Conservation (phyloP, 2,113 vertebrate genomes). For the Ascaphus truei region DNA sequence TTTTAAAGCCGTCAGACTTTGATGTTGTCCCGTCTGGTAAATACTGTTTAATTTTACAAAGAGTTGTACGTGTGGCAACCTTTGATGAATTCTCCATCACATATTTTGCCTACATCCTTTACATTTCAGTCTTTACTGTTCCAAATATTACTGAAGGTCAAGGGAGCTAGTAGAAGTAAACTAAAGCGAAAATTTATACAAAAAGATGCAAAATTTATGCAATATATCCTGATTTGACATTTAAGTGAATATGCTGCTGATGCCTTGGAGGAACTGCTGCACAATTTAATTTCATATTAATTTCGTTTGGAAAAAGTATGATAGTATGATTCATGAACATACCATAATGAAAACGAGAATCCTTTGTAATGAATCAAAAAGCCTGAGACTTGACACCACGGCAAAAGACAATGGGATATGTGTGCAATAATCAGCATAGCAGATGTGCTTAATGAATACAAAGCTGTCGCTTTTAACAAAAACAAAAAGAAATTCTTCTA, state of each 20-base stretch:
- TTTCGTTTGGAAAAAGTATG: constrained; percentile 22
- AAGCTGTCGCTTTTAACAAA: constrained; percentile 18
- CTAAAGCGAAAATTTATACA: constrained; percentile 21
- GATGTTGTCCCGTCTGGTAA: too few relatives aligned
- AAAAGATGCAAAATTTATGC: constrained; percentile 35
- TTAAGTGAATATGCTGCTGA: constrained; percentile 28
- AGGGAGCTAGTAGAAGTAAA: not conserved
- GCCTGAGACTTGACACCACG: constrained; percentile 2
- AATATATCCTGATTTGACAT: constrained; percentile 36
- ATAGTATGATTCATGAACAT: constrained; percentile 25
- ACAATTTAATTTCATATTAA: constrained; percentile 38
- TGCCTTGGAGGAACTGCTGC: constrained; percentile 30
- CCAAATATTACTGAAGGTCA: constrained; percentile 30
- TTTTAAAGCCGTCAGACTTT: too few relatives aligned
- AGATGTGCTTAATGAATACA: constrained; percentile 34
- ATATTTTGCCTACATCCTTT: not conserved
- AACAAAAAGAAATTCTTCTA: constrained; percentile 17
- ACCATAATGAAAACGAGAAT: constrained; percentile 28
- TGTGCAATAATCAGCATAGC: constrained; percentile 29
- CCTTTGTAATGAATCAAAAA: constrained; percentile 34
- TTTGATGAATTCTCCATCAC: not conserved
- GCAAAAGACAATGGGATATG: constrained; percentile 15
- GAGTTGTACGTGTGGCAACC: not conserved
- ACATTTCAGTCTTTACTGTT: constrained; percentile 30
- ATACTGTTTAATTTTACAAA: constrained; percentile 5